Conservation (phyloP, 2,797 vertebrate species). For the Myotis daubentonii region DNA sequence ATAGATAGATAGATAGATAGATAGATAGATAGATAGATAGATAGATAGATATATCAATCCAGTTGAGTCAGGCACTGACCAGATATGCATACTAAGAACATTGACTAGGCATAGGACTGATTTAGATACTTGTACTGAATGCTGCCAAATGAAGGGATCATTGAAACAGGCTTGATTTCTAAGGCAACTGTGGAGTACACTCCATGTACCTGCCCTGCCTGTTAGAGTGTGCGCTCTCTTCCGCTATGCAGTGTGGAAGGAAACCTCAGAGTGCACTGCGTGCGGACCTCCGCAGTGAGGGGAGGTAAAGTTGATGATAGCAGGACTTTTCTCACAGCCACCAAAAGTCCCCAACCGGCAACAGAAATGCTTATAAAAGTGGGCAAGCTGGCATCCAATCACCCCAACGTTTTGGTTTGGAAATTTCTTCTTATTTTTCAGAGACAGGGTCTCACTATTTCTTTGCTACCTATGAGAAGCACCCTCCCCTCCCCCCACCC, state of each 20-base stretch:
- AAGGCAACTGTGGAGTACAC: background rate
- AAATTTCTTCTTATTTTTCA: conserved; percentile 40
- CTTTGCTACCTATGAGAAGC: background rate
- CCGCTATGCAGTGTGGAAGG: background rate
- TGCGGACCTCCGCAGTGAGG: background rate
- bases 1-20: no score
- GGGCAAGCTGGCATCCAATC: background rate
- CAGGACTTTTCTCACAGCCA: background rate
- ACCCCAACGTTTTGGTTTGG: background rate
- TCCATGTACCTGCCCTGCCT: background rate
- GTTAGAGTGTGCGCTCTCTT: background rate
- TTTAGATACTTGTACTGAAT: background rate
- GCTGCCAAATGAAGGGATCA: background rate
- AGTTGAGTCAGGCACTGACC: background rate
- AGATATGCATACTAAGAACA: background rate
- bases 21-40: no score
- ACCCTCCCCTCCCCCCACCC: background rate
- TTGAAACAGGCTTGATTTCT: background rate
- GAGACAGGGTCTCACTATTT: background rate
- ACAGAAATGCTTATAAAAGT: conserved; percentile 2
- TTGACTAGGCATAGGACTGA: background rate
- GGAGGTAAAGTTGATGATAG: background rate
- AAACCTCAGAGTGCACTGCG: background rate
- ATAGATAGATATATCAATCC: background rate
- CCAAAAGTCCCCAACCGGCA: background rate